Evolutionary conservation across 2,113 vertebrate species (phyloP), one percentile per base, ranked within the genome.

Genomic region (Chionomys nivalis): DNA sequence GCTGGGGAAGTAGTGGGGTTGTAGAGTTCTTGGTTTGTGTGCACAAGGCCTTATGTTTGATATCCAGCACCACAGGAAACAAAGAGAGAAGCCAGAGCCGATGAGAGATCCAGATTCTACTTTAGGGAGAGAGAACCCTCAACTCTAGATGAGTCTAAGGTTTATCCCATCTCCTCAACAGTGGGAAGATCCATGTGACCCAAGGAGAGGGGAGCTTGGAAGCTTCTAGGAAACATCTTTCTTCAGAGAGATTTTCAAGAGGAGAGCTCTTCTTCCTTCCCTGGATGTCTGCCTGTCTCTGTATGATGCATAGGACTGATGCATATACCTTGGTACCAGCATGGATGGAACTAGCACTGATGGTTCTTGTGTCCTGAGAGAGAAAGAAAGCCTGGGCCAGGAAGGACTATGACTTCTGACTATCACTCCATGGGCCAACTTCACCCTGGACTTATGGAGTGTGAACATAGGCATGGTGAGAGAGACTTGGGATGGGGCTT

Each of bases 181-280:
- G 70, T 72, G 24, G 31, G 4, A 75, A 61, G 42, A 47, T 28
- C 14, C 76, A 47, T 49, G 26, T 47, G 76, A 31, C 26, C 39
- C 61, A 91, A 9, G 24, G 23, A 86, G 26, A 52, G 5, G 31
- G 70, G 33, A 77, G 5, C 11, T 17, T n/a, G 14, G 63, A 83
- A 94, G 55, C 63, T 85, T 82, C 73, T 87, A 33, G 44, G 75
- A 90, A 90, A 44, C 26, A 13, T 70, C 13, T 95, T 39, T 89
- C 16, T 68, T 87, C 81, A 92, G 85, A 78, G 42, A 39, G 70
- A 68, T 28, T 47, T 28, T 39, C 19, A 42, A 19, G 19, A 79
- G 33, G 61, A 92, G 78, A 44, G 7, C 26, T 83, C 26, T 1
- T 87, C 47, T 87, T 91, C 6, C 39, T 90, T 49, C 19, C 16